These are phyloP conservation scores for Cyprinodon diabolis DNA, from an alignment of 2,797 vertebrate species.

Conservation along the genomic window DNA sequence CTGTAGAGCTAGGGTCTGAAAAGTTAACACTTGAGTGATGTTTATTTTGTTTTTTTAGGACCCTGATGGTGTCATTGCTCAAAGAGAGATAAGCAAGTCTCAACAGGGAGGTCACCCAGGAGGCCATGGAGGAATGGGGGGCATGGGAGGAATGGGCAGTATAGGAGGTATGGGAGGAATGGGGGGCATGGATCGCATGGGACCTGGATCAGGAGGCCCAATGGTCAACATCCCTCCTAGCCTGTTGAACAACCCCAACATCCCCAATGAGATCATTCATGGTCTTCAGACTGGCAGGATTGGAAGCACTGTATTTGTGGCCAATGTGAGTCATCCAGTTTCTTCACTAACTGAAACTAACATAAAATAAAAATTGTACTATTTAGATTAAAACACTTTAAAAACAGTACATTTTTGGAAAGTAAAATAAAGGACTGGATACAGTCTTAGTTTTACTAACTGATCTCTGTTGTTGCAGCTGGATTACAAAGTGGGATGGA, in stretches of 20 bases:
- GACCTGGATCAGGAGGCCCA: slow-evolving; percentile 84
- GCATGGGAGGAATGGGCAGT: slow-evolving; percentile 70
- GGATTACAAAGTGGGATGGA: slow-evolving; percentile 99
- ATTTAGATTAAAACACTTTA: not conserved
- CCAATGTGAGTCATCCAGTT: slow-evolving; percentile 85
- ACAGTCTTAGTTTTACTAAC: not conserved
- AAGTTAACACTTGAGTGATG: not conserved
- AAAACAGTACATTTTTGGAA: not conserved
- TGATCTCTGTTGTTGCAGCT: slow-evolving; percentile 75
- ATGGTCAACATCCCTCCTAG: slow-evolving; percentile 93
- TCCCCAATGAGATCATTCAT: slow-evolving; percentile 94
- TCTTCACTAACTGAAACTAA: not conserved
- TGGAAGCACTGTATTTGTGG: slow-evolving; percentile 94
- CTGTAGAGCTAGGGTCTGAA: not conserved
- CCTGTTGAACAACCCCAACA: slow-evolving; percentile 96
- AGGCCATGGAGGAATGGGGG: slow-evolving; percentile 77
- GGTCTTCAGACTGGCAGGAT: slow-evolving; percentile 96
- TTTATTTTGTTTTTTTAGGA: slow-evolving; percentile 76
- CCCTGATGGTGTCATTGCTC: slow-evolving; percentile 91
- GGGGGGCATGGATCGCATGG: slow-evolving; percentile 84
- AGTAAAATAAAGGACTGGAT: not conserved
- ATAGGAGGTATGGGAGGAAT: slow-evolving; percentile 79
- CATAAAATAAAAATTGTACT: not conserved
- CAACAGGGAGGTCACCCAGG: slow-evolving; percentile 79
- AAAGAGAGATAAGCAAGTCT: slow-evolving; percentile 89